Evolutionary conservation across 1,140 invertebrate species (phyloP).

Genomic region (Choristoneura fumiferana): DNA sequence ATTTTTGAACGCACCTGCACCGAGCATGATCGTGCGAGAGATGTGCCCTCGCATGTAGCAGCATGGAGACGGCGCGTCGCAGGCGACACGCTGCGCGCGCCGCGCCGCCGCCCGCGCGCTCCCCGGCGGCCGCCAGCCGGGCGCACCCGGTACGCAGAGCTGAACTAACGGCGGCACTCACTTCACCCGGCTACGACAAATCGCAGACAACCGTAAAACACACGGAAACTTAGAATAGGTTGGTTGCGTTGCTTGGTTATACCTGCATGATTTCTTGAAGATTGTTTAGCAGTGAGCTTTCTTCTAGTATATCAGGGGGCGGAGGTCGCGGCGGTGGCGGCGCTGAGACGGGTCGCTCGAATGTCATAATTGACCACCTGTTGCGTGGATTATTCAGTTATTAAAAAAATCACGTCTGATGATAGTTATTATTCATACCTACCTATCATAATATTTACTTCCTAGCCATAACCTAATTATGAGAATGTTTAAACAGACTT

Average conservation of each 20-base stretch:
- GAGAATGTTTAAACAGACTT: no score
- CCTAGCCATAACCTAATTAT: no score
- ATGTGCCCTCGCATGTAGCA: slow-evolving; percentile 59
- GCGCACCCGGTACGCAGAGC: slow-evolving; percentile 49
- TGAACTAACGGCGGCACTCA: slow-evolving; percentile 32
- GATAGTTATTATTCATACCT: no score
- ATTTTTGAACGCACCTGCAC: slow-evolving; percentile 48
- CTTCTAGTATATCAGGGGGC: slow-evolving; percentile 82
- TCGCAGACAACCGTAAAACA: neutral
- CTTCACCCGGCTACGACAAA: slow-evolving; percentile 38
- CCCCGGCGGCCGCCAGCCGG: slow-evolving; percentile 48
- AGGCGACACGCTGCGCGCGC: slow-evolving; percentile 58
- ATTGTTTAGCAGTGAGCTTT: slow-evolving; percentile 89
- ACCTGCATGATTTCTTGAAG: slow-evolving; percentile 91
- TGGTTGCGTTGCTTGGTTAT: no score
- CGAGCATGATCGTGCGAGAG: slow-evolving; percentile 59
- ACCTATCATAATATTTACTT: no score
- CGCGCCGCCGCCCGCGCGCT: slow-evolving; percentile 56
- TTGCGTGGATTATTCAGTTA: no score
- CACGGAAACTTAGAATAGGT: no score
- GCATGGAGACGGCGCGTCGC: slow-evolving; percentile 52
- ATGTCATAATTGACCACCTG: slow-evolving; percentile 97
- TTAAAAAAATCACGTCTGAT: no score
- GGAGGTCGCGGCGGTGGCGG: slow-evolving; percentile 65
- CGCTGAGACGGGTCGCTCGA: slow-evolving; percentile 85